Conservation (phyloP, 2,888 invertebrate species). For the Drosophila demipolita region DNA sequence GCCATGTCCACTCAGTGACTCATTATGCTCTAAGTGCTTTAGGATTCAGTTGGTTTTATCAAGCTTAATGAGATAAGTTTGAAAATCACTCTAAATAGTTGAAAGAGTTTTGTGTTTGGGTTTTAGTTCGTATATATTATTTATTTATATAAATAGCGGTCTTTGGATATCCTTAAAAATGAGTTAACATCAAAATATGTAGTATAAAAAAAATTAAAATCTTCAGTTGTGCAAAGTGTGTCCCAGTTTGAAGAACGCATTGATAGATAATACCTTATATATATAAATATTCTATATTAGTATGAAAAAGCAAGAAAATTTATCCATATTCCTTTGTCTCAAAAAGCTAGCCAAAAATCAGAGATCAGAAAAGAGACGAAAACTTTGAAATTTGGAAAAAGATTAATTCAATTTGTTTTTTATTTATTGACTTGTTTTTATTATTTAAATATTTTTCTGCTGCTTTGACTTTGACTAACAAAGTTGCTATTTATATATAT, state of each 20-base stretch:
- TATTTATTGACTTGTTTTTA: neutral
- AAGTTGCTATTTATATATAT: neutral
- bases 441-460: neutral
- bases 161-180: neutral
- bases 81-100: neutral
- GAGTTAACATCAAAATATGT: neutral
- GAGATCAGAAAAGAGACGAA: too few relatives aligned
- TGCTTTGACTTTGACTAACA: too few relatives aligned
- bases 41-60: neutral
- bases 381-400: neutral
- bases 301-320: too few relatives aligned
- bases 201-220: neutral
- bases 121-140: neutral
- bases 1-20: slow-evolving; percentile 34
- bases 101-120: neutral
- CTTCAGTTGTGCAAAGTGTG: neutral
- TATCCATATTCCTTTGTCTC: too few relatives aligned
- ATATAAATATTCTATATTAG: too few relatives aligned
- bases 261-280: neutral
- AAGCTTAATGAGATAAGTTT: neutral
- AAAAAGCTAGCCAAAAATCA: too few relatives aligned
- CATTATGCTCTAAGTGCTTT: slow-evolving; percentile 32
- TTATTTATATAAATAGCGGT: neutral
- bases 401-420: neutral
- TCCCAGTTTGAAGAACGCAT: neutral